phyloP scores from a whole-genome alignment of 2,888 invertebrate genomes.

The Danaus chrysippus region DNA sequence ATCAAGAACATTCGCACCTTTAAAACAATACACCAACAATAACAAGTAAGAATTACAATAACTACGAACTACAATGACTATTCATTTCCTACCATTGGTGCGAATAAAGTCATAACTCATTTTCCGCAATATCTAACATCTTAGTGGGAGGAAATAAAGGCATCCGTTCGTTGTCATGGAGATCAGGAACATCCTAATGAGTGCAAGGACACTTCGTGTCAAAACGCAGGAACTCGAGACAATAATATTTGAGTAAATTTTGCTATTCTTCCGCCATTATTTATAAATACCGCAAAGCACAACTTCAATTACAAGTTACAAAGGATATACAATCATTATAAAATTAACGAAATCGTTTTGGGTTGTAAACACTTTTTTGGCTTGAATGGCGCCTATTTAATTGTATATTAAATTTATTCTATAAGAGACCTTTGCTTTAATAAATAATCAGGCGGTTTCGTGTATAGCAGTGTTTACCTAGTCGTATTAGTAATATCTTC shows the following conservation, averaged over 20 bases:
- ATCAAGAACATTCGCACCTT: no score
- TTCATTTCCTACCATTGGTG: slow-evolving; percentile 38
- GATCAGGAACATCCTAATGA: slow-evolving; percentile 65
- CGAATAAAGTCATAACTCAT: slow-evolving; percentile 38
- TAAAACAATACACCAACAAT: not conserved
- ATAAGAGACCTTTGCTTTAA: no score
- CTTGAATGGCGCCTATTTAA: no score
- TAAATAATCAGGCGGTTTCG: no score
- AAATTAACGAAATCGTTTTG: no score
- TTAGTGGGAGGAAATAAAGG: slow-evolving; percentile 57
- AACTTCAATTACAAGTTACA: no score
- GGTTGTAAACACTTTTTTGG: no score
- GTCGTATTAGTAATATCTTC: no score
- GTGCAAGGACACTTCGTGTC: slow-evolving; percentile 53
- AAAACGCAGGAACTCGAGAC: slow-evolving; percentile 38
- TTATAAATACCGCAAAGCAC: not conserved
- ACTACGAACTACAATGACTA: not conserved
- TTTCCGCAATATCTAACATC: slow-evolving; percentile 59
- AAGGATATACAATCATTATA: no score
- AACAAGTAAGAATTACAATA: slow-evolving; percentile 7
- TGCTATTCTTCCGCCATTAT: slow-evolving; percentile 5
- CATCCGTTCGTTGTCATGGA: slow-evolving; percentile 56
- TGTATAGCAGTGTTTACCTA: no score
- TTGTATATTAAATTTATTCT: no score
- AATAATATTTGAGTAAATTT: slow-evolving; percentile 33